phyloP scores from a whole-genome alignment of 1,140 invertebrate genomes.

The Helicoverpa zea region DNA sequence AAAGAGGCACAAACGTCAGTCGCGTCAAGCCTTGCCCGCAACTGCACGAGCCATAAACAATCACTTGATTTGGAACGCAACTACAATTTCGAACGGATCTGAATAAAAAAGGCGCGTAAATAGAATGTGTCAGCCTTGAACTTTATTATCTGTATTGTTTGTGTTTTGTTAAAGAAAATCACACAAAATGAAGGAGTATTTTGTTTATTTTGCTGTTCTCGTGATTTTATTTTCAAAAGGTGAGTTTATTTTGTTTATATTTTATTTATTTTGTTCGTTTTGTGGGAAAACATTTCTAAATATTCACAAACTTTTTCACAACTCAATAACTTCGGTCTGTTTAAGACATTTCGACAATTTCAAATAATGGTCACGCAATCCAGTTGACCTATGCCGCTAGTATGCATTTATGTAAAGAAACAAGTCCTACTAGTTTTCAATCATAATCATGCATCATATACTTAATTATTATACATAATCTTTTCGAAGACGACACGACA shows the following conservation, averaged over 20 bases:
- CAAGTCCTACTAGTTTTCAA: background rate
- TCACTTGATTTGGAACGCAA: slow-evolving; percentile 62
- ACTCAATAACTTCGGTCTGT: background rate
- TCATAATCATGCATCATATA: no score
- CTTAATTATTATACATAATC: no score
- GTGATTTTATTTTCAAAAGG: slow-evolving; percentile 40
- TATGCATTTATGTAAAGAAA: slow-evolving; percentile 19
- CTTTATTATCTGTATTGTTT: slow-evolving; percentile 41
- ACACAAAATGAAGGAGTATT: slow-evolving; percentile 40
- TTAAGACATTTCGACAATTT: background rate
- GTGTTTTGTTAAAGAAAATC: slow-evolving; percentile 47
- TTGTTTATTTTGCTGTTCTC: slow-evolving; percentile 54
- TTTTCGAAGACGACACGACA: no score
- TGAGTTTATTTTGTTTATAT: slow-evolving; percentile 11
- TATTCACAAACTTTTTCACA: background rate
- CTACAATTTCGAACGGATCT: slow-evolving; percentile 60
- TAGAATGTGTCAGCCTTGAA: slow-evolving; percentile 59
- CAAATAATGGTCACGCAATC: background rate
- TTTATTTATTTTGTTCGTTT: background rate
- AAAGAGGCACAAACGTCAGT: slow-evolving; percentile 72
- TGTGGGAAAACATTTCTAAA: no score
- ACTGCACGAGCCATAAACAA: slow-evolving; percentile 68
- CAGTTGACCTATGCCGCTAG: background rate
- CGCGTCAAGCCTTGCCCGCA: slow-evolving; percentile 67
- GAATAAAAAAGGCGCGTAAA: slow-evolving; percentile 64